Percentiles rank a stretch among this genome's conserved stretches.
Evolutionary conservation across 1,140 invertebrate genomes (phyloP).

Genomic region (Penaeus vannamei): DNA sequence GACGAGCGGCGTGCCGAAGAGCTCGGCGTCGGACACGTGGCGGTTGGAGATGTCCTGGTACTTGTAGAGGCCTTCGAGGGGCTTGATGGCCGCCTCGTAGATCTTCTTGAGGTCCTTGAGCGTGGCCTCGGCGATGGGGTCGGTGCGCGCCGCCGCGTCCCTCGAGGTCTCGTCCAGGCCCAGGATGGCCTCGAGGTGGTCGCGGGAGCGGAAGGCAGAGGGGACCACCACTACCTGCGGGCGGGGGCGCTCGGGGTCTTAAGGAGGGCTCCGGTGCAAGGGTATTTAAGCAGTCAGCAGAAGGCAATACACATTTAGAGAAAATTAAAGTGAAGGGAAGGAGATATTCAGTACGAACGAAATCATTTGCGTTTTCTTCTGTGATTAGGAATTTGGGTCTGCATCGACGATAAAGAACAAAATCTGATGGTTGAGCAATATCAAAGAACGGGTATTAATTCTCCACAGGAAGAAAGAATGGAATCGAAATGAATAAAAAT

Average conservation of each 20-base stretch:
- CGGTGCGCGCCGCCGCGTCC: conserved; percentile 77
- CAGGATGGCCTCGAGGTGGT: conserved; percentile 85
- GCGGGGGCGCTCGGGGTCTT: conserved; percentile 40
- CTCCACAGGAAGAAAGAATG: too few species aligned
- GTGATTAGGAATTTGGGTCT: conserved; percentile 3
- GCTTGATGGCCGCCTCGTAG: conserved; percentile 90
- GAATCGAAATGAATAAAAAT: too few species aligned
- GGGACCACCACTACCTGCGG: conserved; percentile 79
- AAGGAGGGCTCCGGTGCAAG: conserved; percentile 8
- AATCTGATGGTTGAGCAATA: neutral
- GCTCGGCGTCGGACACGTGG: conserved; percentile 87
- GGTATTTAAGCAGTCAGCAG: neutral
- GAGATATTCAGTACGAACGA: neutral
- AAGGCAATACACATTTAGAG: neutral
- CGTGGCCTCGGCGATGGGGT: conserved; percentile 82
- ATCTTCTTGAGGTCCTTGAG: conserved; percentile 89
- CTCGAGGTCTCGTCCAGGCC: conserved; percentile 81
- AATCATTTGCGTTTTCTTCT: neutral
- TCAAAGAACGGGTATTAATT: too few species aligned
- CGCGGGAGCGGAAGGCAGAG: conserved; percentile 82
- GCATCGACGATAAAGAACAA: neutral
- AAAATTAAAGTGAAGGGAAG: neutral
- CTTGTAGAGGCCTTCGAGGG: conserved; percentile 90
- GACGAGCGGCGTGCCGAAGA: conserved; percentile 93
- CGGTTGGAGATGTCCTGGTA: conserved; percentile 93